phyloP scores from a whole-genome alignment of 2,888 invertebrate species.

The Elegia similella region DNA sequence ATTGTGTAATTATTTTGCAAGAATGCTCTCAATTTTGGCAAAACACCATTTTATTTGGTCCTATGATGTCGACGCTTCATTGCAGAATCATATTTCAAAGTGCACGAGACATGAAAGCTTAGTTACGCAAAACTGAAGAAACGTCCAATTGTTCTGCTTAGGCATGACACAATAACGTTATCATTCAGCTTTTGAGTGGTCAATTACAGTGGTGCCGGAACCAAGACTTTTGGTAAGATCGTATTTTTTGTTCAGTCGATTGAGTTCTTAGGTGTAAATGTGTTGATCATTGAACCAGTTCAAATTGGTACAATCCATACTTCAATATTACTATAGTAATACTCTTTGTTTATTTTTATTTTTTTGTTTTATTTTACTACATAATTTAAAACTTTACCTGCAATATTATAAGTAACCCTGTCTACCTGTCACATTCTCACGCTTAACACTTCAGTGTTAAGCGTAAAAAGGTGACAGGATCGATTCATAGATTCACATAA shows the following conservation, averaged over 20 bases:
- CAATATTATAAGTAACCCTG: no score
- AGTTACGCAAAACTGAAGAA: slow-evolving; percentile 42
- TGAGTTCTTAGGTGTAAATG: not conserved
- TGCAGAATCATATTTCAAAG: slow-evolving; percentile 39
- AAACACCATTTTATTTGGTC: slow-evolving; percentile 27
- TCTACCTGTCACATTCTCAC: no score
- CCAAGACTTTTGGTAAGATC: not conserved
- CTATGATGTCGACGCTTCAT: slow-evolving; percentile 33
- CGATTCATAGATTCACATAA: no score
- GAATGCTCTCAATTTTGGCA: slow-evolving; percentile 29
- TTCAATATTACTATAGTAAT: no score
- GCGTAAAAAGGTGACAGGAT: no score
- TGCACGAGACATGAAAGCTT: slow-evolving; percentile 21
- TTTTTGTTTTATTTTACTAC: not conserved
- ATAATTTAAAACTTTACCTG: no score
- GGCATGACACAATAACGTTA: slow-evolving; percentile 31
- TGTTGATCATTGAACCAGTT: not conserved
- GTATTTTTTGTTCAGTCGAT: not conserved
- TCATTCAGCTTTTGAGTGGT: slow-evolving; percentile 22
- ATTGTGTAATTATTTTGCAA: slow-evolving; percentile 47
- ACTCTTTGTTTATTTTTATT: no score
- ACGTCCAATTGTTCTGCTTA: slow-evolving; percentile 28
- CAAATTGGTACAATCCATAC: no score
- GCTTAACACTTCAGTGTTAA: no score
- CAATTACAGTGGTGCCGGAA: slow-evolving; percentile 26